Evolutionary conservation across 2,888 invertebrate species (phyloP).

Genomic region (Eristalis arbustorum): DNA sequence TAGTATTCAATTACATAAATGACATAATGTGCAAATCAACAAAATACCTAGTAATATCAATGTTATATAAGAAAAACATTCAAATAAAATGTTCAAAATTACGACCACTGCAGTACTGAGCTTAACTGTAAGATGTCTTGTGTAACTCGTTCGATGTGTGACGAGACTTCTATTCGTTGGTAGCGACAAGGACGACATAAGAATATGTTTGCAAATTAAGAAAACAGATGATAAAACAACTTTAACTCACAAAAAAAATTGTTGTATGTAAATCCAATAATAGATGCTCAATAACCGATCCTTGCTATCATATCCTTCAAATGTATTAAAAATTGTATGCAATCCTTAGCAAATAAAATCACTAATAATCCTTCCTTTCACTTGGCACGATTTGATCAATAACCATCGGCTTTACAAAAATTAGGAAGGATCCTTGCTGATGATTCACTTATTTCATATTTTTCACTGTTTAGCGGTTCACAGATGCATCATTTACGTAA

Average conservation of each 20-base stretch:
- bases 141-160: too few relatives aligned
- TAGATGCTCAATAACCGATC: background rate
- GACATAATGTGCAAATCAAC: too few relatives aligned
- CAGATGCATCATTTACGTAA: background rate
- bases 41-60: too few relatives aligned
- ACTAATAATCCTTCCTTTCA: background rate
- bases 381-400: background rate
- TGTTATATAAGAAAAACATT: too few relatives aligned
- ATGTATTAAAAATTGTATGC: background rate
- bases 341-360: background rate
- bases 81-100: too few relatives aligned
- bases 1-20: too few relatives aligned
- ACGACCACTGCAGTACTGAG: too few relatives aligned
- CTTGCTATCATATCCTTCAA: background rate
- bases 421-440: background rate
- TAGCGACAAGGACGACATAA: too few relatives aligned
- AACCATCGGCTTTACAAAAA: background rate
- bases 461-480: background rate
- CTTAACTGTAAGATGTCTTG: too few relatives aligned
- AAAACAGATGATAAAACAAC: background rate
- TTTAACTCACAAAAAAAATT: background rate
- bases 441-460: background rate
- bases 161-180: too few relatives aligned
- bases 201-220: too few relatives aligned
- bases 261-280: background rate